Base-by-base conservation (phyloP, 2,113 vertebrate species). In the Caranx melampygus region DNA sequence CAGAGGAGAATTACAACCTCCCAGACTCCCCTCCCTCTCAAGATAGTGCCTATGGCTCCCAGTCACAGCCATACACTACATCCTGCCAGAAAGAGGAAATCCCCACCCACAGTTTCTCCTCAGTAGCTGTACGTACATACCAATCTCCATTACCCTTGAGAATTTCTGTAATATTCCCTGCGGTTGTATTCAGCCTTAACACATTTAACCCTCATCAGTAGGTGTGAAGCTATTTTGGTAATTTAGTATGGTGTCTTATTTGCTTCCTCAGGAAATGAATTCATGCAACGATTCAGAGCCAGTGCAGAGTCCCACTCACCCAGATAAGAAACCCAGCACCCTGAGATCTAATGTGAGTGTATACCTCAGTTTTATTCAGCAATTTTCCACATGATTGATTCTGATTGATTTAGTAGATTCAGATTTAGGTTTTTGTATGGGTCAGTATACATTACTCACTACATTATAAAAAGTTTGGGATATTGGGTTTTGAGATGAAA, bases 11-110 rank as follows among this genome's bases (percentile, higher is more conserved):
- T 4, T 61, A 83, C 5, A 40, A 64, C 0, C 85, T 85, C 3
- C 78, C 90, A 5, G 91, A 90, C 15, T 89, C 90, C 0, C 91
- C 86, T 1, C 69, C 81, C 0, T 90, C 92, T 13, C 87, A 40
- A 75, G 93, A 95, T 79, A 95, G 94, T 0, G 92, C 91, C 4
- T 95, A 94, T 72, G 94, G 94, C 80, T 95, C 94, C 26, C 94
- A 95, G 84, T 89, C 90, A 2, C 88, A 85, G 78, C 65, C 90
- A 47, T 0, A 0, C 49, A 49, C 66, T 55, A 47, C 44, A 12
- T 70, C 77, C 44, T 70, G 34, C 20, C 37, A 75, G 13, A 44
- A 34, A 18, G 82, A 90, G 10, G 82, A 88, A 18, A 37, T n/a
- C 26, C 18, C 70, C 70, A 34, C 59, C 66, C 8, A 16, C 54